Evolutionary conservation across 2,113 vertebrate genomes (phyloP).

Genomic region (Gadus macrocephalus): DNA sequence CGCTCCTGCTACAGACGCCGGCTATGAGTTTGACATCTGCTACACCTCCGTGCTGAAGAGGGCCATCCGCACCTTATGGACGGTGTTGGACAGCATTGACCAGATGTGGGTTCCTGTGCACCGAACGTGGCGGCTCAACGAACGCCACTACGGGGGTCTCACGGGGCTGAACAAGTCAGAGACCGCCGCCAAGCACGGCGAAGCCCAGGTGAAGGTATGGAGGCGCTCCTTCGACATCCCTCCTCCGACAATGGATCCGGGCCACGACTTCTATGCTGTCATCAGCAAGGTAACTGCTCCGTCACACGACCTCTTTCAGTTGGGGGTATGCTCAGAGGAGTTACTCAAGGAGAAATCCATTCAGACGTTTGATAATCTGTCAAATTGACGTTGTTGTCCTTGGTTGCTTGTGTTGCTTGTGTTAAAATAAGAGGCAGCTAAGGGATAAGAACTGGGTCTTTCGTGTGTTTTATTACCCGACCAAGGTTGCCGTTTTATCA

Average conservation of each 20-base stretch:
- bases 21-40: conserved; percentile 85
- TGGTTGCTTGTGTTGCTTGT: background rate
- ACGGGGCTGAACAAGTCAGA: conserved; percentile 90
- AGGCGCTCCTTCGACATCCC: conserved; percentile 86
- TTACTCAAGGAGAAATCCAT: too few species aligned
- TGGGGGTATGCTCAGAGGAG: too few species aligned
- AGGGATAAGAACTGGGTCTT: background rate
- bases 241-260: conserved; percentile 82
- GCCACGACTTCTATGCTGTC: conserved; percentile 76
- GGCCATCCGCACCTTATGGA: conserved; percentile 86
- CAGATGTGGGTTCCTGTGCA: conserved; percentile 92
- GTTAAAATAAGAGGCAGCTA: background rate
- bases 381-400: background rate
- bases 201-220: conserved; percentile 92
- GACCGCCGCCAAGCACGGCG: conserved; percentile 86
- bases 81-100: conserved; percentile 82
- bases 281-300: conserved; percentile 68
- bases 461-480: background rate
- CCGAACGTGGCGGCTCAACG: conserved; percentile 87
- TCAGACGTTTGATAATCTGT: too few species aligned
- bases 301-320: background rate
- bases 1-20: conserved; percentile 61
- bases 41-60: conserved; percentile 89
- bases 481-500: background rate
- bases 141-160: conserved; percentile 89